Evolutionary conservation across 2,797 vertebrate species (phyloP).

Genomic region (Novumbra hubbsi): DNA sequence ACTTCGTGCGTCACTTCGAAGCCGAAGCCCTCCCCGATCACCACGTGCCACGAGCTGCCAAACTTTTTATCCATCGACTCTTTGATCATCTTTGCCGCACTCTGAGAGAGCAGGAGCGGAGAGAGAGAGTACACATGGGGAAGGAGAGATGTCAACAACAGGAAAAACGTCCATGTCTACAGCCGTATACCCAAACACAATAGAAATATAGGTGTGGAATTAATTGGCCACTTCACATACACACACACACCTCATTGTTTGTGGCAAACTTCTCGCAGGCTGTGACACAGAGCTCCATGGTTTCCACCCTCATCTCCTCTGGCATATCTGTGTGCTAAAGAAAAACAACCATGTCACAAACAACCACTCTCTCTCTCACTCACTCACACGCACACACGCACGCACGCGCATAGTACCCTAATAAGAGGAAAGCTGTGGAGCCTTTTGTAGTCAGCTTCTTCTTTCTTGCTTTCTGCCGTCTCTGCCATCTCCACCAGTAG

Average conservation of each 20-base stretch:
- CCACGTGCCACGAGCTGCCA: slow-evolving; percentile 97
- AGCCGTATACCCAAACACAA: slow-evolving; percentile 7
- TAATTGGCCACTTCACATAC: not conserved
- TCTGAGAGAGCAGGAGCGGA: slow-evolving; percentile 46
- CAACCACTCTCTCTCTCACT: not conserved
- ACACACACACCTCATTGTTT: slow-evolving; percentile 88
- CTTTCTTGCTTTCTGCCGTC: slow-evolving; percentile 89
- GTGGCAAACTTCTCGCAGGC: slow-evolving; percentile 94
- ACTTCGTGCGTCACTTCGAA: slow-evolving; percentile 98
- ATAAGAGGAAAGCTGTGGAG: slow-evolving; percentile 95
- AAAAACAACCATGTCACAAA: slow-evolving; percentile 29
- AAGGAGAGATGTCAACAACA: not conserved
- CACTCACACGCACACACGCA: not conserved
- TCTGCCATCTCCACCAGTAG: slow-evolving; percentile 73
- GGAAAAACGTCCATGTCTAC: not conserved
- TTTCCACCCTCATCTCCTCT: slow-evolving; percentile 94
- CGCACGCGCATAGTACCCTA: slow-evolving; percentile 75
- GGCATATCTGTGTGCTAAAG: slow-evolving; percentile 95
- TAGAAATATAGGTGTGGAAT: not conserved
- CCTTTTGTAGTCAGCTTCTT: slow-evolving; percentile 96
- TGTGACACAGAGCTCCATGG: slow-evolving; percentile 92
- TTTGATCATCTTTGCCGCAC: slow-evolving; percentile 96
- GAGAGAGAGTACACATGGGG: not conserved
- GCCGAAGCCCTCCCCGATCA: slow-evolving; percentile 95
- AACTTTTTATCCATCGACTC: slow-evolving; percentile 99